Base-by-base conservation (phyloP, 1,140 invertebrate species). In the Drosophila lacertosa region DNA sequence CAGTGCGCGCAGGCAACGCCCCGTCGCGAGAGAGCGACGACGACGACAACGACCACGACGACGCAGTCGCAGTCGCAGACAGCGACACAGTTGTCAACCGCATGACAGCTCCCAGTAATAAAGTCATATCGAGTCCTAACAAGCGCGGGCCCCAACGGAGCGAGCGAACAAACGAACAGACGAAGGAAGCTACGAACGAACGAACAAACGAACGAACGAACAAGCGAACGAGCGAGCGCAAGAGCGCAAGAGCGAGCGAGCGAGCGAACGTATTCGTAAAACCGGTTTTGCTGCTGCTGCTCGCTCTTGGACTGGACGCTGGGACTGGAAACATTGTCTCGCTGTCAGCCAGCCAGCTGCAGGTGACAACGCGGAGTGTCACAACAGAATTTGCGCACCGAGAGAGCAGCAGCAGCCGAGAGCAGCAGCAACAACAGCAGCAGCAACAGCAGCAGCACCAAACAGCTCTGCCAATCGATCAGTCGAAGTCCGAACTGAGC, bases 51-150 rank as follows among this genome's bases (percentile, higher is more conserved):
- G 22, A 20, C 18, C 20, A 54, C 50, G 53, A 16, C 48, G 18
- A 71, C 79, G 75, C 66, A 74, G 74, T 55, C 80, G 82, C 77
- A 68, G 65, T 29, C 40, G 58, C 58, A 62, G 64, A 45, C 53
- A 59, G 70, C 77, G 82, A 88, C 82, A 88, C 77, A 88, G 82
- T 88, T 88, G 82, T 88, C 82, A 88, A 88, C 82, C 82, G 78
- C 75, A 77, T 88, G 82, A 88, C 82, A 88, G 82, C 82, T 88
- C 72, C 82, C 81, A 84, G 78, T 88, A 88, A 88, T 88, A 88
- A 88, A 88, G 82, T 88, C 82, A 88, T 88, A 88, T 88, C 71
- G 82, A 54, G 64, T 67, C 73, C 82, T 88, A 88, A 88, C 82
- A 88, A 88, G 82, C 47, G 59, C 48, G 50, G 24, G 42, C 58